Base-by-base conservation (phyloP, 2,797 vertebrate species). In the Staurois parvus region DNA sequence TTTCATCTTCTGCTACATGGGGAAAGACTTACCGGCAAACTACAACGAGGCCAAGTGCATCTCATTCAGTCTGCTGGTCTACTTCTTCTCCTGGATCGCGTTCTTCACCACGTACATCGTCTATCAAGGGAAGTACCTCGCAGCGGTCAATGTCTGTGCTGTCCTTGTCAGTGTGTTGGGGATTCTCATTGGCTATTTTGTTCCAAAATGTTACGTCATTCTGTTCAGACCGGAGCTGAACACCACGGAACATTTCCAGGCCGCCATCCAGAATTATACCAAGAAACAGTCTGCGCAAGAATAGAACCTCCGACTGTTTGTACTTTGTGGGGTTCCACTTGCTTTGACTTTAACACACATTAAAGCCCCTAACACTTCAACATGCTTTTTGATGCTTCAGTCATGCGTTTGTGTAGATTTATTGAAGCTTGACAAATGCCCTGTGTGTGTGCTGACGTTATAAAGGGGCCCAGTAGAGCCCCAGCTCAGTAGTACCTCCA, bases 31-130 rank as follows among this genome's bases (percentile, higher is more conserved):
- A 2, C 97, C 97, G 0, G 96, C 96, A 88, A 96, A 95, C 88
- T 97, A 97, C 89, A 97, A 94, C 0, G 97, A 97, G 80, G 96
- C 97, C 81, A 97, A 96, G 90, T 92, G 94, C 9, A 94, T 97
- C 87, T 96, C 97, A 0, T 96, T 96, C 89, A 95, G 96, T 88
- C 91, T 97, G 32, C 90, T 97, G 42, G 89, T 96, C 80, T 93
- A 94, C 69, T 93, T 95, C 12, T 56, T 94, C 56, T 94, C 92
- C 87, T 95, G 95, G 93, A 93, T 95, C 29, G 15, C 89, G 24
- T 95, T 92, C 78, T 87, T 88, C 48, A 95, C 95, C 40, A 56
- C 56, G 1, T 59, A 77, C 0, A 72, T 90, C 15, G 26, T 95
- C 67, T 93, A 94, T 83, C 79, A 70, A 17, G 92, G 90, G 24